Base-by-base conservation (phyloP, 2,888 invertebrate species). In the Flabesymbios commensalis region DNA sequence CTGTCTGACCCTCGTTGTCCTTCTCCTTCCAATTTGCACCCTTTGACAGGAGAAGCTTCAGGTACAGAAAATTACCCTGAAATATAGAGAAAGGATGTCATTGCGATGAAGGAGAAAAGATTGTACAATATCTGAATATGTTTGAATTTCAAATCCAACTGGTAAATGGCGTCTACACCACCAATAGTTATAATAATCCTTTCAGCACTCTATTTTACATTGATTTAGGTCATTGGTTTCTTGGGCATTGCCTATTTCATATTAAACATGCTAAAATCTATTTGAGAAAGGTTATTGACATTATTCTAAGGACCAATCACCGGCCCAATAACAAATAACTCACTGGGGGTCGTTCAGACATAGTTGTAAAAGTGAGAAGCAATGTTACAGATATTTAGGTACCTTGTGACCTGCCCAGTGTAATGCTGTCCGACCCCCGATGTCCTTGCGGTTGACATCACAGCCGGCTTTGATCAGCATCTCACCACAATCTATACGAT, bases 331-430 rank as follows among this genome's bases (percentile, higher is more conserved):
- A 14, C 14, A 36, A 36, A 36, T 14, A 10, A 10, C 10, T 14
- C n/a, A n/a, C n/a, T n/a, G n/a, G n/a, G n/a, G n/a, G n/a, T n/a
- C n/a, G 10, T 36, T 36, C 39, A 36, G 10, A 36, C 10, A 36
- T 36, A 36, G 39, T 36, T 14, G 10, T 36, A 10, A 14, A 36
- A 14, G 39, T 36, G 39, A 36, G 14, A 36, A 10, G 14, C 14
- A 36, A 36, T 14, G 10, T 36, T 36, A 36, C 10, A 14, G n/a
- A n/a, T n/a, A n/a, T n/a, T n/a, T n/a, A 3, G 28, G 28, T 19
- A 80, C 83, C 74, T 81, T 82, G 63, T 80, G 78, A 19, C 80
- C 78, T 24, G 83, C 81, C 79, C 81, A 81, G 67, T 83, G 83
- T 3, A 83, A 70, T 3, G 82, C 80, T 10, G 81, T 80, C 24